Evolutionary conservation across 1,140 invertebrate genomes (phyloP).

Genomic region (Cotesia glomerata): DNA sequence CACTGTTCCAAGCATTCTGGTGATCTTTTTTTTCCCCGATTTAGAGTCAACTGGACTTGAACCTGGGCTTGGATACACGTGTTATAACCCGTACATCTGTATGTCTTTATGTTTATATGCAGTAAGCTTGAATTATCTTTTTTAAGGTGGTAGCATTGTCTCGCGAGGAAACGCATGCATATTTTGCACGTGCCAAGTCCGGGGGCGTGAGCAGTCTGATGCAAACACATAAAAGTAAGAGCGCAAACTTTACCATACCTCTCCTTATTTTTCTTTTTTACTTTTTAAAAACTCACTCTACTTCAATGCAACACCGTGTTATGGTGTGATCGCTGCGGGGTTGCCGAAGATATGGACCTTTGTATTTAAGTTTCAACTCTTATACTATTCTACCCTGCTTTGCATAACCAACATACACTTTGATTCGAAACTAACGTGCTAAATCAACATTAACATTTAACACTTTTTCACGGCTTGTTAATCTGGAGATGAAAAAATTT

Average conservation of each 20-base stretch:
- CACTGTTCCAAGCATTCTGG: not conserved
- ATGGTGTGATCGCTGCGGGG: conserved; percentile 34
- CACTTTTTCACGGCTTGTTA: no score
- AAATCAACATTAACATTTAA: conserved; percentile 35
- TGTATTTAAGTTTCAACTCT: conserved; percentile 37
- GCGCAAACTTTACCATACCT: conserved; percentile 7
- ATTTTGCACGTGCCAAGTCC: conserved; percentile 47
- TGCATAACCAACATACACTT: conserved; percentile 27
- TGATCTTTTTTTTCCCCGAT: not conserved
- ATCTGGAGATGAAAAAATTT: no score
- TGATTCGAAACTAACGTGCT: conserved; percentile 6
- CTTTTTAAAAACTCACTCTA: not conserved
- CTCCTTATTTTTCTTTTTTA: not conserved
- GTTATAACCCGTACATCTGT: no score
- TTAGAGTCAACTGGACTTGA: not conserved
- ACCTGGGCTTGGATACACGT: no score
- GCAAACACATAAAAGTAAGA: conserved; percentile 4
- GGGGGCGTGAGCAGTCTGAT: conserved; percentile 1
- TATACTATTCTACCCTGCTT: conserved; percentile 33
- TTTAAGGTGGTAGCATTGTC: conserved; percentile 40
- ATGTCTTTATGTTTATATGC: no score
- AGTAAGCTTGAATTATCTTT: not conserved
- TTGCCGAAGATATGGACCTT: conserved; percentile 39
- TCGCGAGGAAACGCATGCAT: conserved; percentile 46
- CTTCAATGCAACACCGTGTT: not conserved